Evolutionary conservation across 2,888 invertebrate species (phyloP), one percentile per base, ranked within the genome.

Genomic region (Brachyopa scutellaris): DNA sequence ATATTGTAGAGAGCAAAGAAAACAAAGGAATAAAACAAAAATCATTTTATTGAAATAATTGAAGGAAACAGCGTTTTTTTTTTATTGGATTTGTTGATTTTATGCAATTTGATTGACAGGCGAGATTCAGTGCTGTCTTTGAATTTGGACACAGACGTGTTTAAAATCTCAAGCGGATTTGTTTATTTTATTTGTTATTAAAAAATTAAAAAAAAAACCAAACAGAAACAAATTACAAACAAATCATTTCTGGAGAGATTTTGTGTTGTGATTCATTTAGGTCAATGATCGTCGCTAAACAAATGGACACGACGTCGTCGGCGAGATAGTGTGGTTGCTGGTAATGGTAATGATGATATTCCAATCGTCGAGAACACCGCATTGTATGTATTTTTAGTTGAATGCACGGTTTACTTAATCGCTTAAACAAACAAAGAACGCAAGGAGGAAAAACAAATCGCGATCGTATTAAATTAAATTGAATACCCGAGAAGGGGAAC

Each of bases 221-320:
- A n/a, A n/a, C n/a, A n/a, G n/a, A n/a, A n/a, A n/a, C n/a, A n/a
- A n/a, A n/a, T n/a, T n/a, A n/a, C 1, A 42, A 42, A 59, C 17
- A 45, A 29, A 17, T 21, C 29, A 19, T 61, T 8, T 61, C 19
- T 4, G 8, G 23, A 2, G 17, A 51, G 45, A 51, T 38, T 62
- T 40, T 31, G 42, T 45, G 21, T 53, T 53, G 55, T 55, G 57
- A 69, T 69, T 57, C 69, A 57, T 57, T 36, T 69, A 17, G 69
- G 55, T 69, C 69, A 69, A 69, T 26, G 69, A 57, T 57, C 69
- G 55, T 67, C 53, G 33, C 53, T 55, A 55, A 67, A 45, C 51
- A 66, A 66, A 66, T 29, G 26, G 26, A 11, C 21, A 36, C 17
- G n/a, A 15, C 31, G 17, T n/a, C n/a, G 45, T n/a, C 45, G 31